Evolutionary conservation across 2,888 invertebrate species (phyloP).

Genomic region (Tenthredo distinguenda): DNA sequence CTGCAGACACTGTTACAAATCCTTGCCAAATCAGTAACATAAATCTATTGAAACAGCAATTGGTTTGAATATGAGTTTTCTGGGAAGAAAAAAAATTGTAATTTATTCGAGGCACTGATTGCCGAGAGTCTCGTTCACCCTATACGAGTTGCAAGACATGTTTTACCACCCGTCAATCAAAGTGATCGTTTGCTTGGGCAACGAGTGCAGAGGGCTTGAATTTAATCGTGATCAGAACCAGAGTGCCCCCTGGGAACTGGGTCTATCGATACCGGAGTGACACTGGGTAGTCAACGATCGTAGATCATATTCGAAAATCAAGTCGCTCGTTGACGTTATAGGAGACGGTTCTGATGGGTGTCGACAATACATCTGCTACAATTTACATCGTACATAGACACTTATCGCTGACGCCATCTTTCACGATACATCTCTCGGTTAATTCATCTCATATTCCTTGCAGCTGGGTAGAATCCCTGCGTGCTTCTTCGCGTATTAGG

Average conservation of each 20-base stretch:
- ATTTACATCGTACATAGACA: background rate
- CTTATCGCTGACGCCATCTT: background rate
- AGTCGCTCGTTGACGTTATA: slow-evolving; percentile 23
- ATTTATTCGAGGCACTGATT: background rate
- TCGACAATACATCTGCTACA: background rate
- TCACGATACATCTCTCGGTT: background rate
- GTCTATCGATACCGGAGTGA: slow-evolving; percentile 36
- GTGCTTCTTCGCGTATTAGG: background rate
- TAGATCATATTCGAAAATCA: slow-evolving; percentile 39
- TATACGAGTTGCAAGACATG: slow-evolving; percentile 15
- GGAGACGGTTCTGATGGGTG: background rate
- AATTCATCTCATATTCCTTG: background rate
- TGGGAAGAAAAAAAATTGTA: background rate
- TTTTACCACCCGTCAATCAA: slow-evolving; percentile 50
- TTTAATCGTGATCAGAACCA: slow-evolving; percentile 49
- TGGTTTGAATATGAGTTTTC: background rate
- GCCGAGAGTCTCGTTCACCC: slow-evolving; percentile 30
- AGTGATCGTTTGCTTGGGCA: slow-evolving; percentile 49
- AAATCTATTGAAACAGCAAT: background rate
- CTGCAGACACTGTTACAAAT: background rate
- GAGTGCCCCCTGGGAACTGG: slow-evolving; percentile 51
- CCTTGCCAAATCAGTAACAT: background rate
- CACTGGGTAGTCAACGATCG: slow-evolving; percentile 34
- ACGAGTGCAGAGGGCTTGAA: slow-evolving; percentile 18
- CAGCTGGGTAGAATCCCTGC: background rate